These are phyloP conservation scores for Fopius arisanus DNA, from an alignment of 1,140 invertebrate species.

Conservation along the genomic window DNA sequence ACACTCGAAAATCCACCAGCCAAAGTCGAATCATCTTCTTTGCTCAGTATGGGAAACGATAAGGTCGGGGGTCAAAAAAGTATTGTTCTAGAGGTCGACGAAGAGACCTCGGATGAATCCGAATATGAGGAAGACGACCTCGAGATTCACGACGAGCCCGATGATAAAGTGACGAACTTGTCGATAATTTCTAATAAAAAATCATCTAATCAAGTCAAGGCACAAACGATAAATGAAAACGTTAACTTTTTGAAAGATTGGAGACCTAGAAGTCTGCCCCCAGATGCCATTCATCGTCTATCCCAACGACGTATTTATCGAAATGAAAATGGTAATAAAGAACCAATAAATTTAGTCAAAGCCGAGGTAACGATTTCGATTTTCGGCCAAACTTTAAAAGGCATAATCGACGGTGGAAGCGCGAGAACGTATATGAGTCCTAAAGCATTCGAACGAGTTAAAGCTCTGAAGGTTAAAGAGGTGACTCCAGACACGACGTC, in stretches of 20 bases:
- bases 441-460: background rate
- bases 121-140: background rate
- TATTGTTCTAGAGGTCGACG: background rate
- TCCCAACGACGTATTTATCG: too few relatives aligned
- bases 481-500: constrained; percentile 4
- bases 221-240: too few relatives aligned
- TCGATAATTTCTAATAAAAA: too few relatives aligned
- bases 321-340: too few relatives aligned
- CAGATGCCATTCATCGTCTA: too few relatives aligned
- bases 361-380: background rate
- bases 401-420: constrained; percentile 25
- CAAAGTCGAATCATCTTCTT: constrained; percentile 16
- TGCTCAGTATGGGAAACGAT: background rate
- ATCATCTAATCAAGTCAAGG: too few relatives aligned
- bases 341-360: too few relatives aligned
- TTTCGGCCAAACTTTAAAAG: background rate
- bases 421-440: constrained; percentile 4
- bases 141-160: too few relatives aligned
- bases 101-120: background rate
- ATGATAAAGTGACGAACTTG: too few relatives aligned
- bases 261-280: too few relatives aligned
- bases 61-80: background rate
- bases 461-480: background rate
- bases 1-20: constrained; percentile 12
- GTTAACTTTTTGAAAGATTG: too few relatives aligned